Evolutionary conservation across 2,797 vertebrate genomes (phyloP).

Genomic region (Sebastes nivosus): DNA sequence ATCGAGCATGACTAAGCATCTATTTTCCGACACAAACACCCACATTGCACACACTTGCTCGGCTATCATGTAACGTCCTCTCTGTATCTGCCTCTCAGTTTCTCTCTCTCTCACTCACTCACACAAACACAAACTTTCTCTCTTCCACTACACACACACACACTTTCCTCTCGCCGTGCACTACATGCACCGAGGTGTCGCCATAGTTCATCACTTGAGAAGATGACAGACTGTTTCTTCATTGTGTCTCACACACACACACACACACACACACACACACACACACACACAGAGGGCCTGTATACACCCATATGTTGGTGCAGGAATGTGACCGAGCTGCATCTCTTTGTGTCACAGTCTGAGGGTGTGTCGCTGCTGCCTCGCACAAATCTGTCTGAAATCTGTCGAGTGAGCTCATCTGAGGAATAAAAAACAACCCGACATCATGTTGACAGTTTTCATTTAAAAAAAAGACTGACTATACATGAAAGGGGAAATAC

Average conservation of each 20-base stretch:
- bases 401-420: not conserved
- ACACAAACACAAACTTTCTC: not conserved
- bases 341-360: slow-evolving; percentile 31
- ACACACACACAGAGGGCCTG: not conserved
- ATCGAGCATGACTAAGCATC: not conserved
- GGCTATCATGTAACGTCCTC: not conserved
- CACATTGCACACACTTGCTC: not conserved
- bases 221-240: slow-evolving; percentile 20
- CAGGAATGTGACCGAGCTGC: slow-evolving; percentile 66
- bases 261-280: not conserved
- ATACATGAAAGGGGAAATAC: not conserved
- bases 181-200: not conserved
- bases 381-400: not conserved
- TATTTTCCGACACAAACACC: not conserved
- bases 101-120: not conserved
- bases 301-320: slow-evolving; percentile 34
- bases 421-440: not conserved
- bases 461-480: not conserved
- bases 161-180: not conserved
- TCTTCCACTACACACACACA: not conserved
- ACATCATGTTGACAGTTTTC: not conserved
- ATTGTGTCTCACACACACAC: not conserved
- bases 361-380: slow-evolving; percentile 46
- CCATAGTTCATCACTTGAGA: not conserved
- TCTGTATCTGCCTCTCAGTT: not conserved